Evolutionary conservation across 2,888 invertebrate species (phyloP).

Genomic region (Patella pellucida): DNA sequence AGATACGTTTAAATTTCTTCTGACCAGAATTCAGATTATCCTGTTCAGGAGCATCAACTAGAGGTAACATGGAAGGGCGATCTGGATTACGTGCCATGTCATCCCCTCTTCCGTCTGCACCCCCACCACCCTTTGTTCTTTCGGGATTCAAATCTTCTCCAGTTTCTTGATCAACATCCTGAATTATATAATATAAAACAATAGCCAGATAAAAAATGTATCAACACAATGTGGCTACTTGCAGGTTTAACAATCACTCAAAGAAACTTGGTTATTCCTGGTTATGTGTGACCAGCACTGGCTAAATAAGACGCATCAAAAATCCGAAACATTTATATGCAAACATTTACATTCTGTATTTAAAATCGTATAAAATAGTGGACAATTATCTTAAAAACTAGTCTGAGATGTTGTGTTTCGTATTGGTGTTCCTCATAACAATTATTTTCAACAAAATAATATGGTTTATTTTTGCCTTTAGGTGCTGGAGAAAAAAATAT

Average conservation of each 20-base stretch:
- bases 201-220: no score
- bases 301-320: neutral
- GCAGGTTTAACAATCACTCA: no score
- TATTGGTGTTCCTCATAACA: no score
- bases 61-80: slow-evolving; percentile 79
- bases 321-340: neutral
- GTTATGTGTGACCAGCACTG: neutral
- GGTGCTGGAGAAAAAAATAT: no score
- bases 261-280: no score
- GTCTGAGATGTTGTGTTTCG: no score
- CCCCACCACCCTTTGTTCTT: slow-evolving; percentile 51
- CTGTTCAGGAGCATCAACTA: slow-evolving; percentile 75
- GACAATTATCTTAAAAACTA: no score
- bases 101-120: slow-evolving; percentile 72
- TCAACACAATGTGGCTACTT: no score
- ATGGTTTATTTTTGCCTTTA: no score
- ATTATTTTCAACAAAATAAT: no score
- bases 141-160: slow-evolving; percentile 94
- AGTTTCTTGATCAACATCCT: slow-evolving; percentile 93
- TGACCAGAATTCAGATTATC: slow-evolving; percentile 53
- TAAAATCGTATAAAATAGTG: no score
- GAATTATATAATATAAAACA: neutral
- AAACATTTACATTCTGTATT: neutral
- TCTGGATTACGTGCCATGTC: slow-evolving; percentile 85
- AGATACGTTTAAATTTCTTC: slow-evolving; percentile 77